Evolutionary conservation across 2,113 vertebrate species (phyloP).

Genomic region (Ochotona curzoniae): DNA sequence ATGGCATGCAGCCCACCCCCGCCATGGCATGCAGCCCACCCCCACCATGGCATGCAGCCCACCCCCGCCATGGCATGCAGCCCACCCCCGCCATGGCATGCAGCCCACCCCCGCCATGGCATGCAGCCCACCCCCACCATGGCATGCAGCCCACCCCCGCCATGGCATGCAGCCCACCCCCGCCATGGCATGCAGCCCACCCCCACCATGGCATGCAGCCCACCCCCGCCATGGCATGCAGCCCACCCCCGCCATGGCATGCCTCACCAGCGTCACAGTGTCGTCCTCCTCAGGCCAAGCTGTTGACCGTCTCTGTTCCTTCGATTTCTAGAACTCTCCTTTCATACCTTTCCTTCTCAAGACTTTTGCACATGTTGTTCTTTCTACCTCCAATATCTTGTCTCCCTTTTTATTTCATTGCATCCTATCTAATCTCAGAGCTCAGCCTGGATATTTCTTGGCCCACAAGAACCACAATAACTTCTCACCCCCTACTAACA

Average conservation of each 20-base stretch:
- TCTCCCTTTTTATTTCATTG: not conserved
- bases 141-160: not conserved
- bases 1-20: not conserved
- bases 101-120: not conserved
- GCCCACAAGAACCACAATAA: not conserved
- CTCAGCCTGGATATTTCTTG: not conserved
- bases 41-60: not conserved
- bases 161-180: too few relatives aligned
- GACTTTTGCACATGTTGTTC: not conserved
- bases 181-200: not conserved
- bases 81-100: too few relatives aligned
- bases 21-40: too few relatives aligned
- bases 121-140: too few relatives aligned
- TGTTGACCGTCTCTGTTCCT: not conserved
- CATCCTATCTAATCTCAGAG: not conserved
- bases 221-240: too few relatives aligned
- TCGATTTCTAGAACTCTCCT: not conserved
- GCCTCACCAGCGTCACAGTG: not conserved
- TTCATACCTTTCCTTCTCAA: not conserved
- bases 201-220: too few relatives aligned
- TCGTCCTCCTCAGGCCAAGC: not conserved
- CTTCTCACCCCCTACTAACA: too few relatives aligned
- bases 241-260: not conserved
- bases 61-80: too few relatives aligned
- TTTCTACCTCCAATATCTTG: not conserved